phyloP scores from a whole-genome alignment of 2,797 vertebrate species.

The Hydrophis major region DNA sequence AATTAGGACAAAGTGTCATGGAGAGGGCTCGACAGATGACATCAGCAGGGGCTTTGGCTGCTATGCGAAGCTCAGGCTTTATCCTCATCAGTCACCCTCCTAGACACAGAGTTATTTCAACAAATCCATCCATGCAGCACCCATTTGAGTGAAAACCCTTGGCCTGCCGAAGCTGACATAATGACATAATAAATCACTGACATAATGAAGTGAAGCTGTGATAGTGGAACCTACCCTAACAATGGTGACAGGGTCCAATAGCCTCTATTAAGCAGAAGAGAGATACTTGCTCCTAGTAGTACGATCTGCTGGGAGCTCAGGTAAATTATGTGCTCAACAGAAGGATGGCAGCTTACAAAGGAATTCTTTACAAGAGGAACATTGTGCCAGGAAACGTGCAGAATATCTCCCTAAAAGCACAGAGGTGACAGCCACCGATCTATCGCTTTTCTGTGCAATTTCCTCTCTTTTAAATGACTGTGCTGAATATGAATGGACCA shows the following conservation, averaged over 20 bases:
- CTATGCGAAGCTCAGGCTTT: conserved; percentile 7
- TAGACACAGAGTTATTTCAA: conserved; percentile 19
- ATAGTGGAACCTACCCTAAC: conserved; percentile 9
- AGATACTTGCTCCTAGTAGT: neutral
- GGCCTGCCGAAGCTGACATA: conserved; percentile 26
- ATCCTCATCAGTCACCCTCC: neutral
- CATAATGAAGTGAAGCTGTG: conserved; percentile 30
- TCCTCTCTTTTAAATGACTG: neutral
- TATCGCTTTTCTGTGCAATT: neutral
- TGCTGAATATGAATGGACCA: neutral
- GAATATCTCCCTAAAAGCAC: neutral
- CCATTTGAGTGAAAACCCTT: conserved; percentile 24
- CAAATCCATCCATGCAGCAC: neutral
- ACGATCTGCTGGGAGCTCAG: conserved; percentile 19
- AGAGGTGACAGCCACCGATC: neutral
- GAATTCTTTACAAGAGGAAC: conserved; percentile 2
- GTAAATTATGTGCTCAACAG: conserved; percentile 6
- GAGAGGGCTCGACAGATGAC: conserved; percentile 9
- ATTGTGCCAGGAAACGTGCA: neutral
- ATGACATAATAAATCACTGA: conserved; percentile 30
- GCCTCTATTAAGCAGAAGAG: conserved; percentile 6
- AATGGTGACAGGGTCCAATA: neutral
- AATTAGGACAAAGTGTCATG: conserved; percentile 22
- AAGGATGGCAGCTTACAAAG: neutral
- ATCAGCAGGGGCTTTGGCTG: conserved; percentile 34